A percentile compares a stretch with the other conserved stretches of the same genome.
Evolutionary conservation across 2,797 vertebrate species (phyloP).

Genomic region (Avahi laniger): DNA sequence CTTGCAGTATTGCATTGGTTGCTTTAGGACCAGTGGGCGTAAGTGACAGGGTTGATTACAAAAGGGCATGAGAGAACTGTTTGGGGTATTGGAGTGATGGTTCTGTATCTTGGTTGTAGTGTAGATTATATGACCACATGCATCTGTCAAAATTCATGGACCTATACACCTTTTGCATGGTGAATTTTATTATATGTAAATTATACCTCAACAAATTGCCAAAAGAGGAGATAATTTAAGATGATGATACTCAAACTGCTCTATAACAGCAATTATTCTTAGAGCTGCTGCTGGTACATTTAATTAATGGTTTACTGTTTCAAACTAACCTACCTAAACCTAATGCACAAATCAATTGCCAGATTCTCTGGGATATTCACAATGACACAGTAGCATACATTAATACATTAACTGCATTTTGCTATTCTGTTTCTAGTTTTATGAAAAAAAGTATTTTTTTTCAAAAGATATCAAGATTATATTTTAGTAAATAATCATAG

Average conservation of each 20-base stretch:
- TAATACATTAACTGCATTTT: neutral
- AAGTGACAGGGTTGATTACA: neutral
- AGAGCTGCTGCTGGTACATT: neutral
- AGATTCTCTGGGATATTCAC: neutral
- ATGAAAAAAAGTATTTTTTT: neutral
- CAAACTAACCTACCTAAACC: neutral
- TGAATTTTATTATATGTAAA: constrained; percentile 16
- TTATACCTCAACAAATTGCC: constrained; percentile 6
- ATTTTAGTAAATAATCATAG: constrained; percentile 9
- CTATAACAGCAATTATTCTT: neutral
- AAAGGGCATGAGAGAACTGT: neutral
- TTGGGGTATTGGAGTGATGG: neutral
- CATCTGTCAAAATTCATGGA: constrained; percentile 29
- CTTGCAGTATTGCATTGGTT: neutral
- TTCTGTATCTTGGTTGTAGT: neutral
- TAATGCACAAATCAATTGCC: neutral
- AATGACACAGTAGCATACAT: neutral
- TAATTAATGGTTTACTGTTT: neutral
- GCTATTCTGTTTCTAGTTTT: neutral
- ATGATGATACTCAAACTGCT: constrained; percentile 17
- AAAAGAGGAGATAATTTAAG: constrained; percentile 23
- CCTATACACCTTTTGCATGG: neutral
- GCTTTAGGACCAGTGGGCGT: neutral
- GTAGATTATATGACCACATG: neutral
- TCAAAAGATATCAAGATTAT: neutral